A percentile compares a stretch with the other conserved stretches of the same genome.
These are phyloP conservation scores for Homarus americanus DNA, from an alignment of 1,140 invertebrate genomes.

Conservation along the genomic window DNA sequence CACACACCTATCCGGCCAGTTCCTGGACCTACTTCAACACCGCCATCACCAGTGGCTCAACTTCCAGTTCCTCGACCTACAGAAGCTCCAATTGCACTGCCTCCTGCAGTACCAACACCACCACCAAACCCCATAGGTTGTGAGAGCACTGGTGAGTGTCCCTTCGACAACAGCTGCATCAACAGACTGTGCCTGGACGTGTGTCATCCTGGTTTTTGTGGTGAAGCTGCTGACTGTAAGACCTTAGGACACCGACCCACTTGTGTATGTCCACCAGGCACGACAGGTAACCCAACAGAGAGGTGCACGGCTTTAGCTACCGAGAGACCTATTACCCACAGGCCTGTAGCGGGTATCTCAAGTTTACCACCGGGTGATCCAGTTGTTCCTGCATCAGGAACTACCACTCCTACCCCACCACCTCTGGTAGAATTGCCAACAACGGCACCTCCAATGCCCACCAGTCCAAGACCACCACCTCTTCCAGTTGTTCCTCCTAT, in stretches of 20 bases:
- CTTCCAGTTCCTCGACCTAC: background rate
- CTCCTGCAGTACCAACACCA: background rate
- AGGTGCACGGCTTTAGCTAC: slow-evolving; percentile 79
- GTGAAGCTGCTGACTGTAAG: slow-evolving; percentile 76
- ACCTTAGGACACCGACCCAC: slow-evolving; percentile 75
- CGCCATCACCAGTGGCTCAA: background rate
- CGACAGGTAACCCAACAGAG: slow-evolving; percentile 76
- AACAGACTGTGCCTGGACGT: slow-evolving; percentile 72
- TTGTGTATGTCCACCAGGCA: slow-evolving; percentile 76
- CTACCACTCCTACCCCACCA: slow-evolving; percentile 36
- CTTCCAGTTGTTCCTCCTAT: slow-evolving; percentile 80
- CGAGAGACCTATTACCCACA: slow-evolving; percentile 18
- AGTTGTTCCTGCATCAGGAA: slow-evolving; percentile 29
- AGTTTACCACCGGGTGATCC: background rate
- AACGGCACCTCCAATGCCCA: slow-evolving; percentile 20
- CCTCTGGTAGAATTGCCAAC: slow-evolving; percentile 38
- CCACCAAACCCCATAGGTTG: slow-evolving; percentile 82
- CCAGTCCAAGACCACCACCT: slow-evolving; percentile 76
- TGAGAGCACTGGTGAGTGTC: slow-evolving; percentile 83
- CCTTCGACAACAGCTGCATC: slow-evolving; percentile 71
- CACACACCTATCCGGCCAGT: slow-evolving; percentile 46
- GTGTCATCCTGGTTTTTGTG: slow-evolving; percentile 78
- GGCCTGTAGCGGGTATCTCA: slow-evolving; percentile 25
- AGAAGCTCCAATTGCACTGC: background rate
- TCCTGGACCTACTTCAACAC: slow-evolving; percentile 51